Evolutionary conservation across 2,888 invertebrate genomes (phyloP), one percentile per base, ranked within the genome.

Genomic region (Pseudeuparius sepicola): DNA sequence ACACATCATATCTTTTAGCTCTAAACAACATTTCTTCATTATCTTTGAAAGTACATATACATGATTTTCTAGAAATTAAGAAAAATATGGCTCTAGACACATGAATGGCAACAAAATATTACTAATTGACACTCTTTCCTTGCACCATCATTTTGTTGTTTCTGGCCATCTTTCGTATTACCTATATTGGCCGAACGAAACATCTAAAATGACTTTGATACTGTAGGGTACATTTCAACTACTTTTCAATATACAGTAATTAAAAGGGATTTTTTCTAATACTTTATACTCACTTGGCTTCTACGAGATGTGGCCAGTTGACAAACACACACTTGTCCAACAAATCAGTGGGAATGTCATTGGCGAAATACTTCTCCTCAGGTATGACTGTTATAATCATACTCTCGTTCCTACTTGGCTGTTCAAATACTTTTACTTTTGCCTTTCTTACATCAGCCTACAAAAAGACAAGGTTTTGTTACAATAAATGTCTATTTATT

Each of bases 221-320:
- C n/a, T n/a, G n/a, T n/a, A n/a, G n/a, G n/a, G n/a, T n/a, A 20
- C 20, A 20, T 7, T 20, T 20, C 20, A 20, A 20, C 20, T n/a
- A 20, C 6, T 20, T n/a, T 6, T 20, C 20, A 20, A n/a, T 7
- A 20, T 20, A 20, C 6, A 20, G 20, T 7, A 20, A 20, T 7
- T 7, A 7, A 6, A 20, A 6, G n/a, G n/a, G 6, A 20, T n/a
- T 20, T 7, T 20, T n/a, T 26, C 9, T 14, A 25, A 11, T 20
- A 31, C 9, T 7, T 4, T 20, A 11, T 31, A 63, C 71, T 64
- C 60, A 78, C 75, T 72, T 75, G 10, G 87, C 88, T 60, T 86
- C 84, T n/a, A 74, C 69, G 34, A 97, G 70, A 65, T 94, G 89
- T 0, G 97, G 97, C 94, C 94, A 97, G 4, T 78, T 77, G 3